Evolutionary conservation across 37 sponge, comb jelly and placozoan species (phyloP).

Genomic region (Halisarca cf. caerulea): DNA sequence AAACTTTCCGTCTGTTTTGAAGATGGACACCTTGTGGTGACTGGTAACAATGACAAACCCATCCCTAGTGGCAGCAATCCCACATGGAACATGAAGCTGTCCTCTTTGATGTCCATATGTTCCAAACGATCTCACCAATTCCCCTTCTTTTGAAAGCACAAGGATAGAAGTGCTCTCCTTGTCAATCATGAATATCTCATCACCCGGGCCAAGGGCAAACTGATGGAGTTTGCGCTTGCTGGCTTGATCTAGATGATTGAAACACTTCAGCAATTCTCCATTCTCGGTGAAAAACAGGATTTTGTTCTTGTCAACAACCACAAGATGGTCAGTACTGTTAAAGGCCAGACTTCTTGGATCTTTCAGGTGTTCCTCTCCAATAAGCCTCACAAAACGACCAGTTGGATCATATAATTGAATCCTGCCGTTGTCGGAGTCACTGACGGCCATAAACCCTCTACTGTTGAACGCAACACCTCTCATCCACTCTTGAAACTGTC

Average conservation of each 20-base stretch:
- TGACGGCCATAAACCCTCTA: not conserved
- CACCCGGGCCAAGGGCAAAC: not conserved
- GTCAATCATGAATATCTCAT: not conserved
- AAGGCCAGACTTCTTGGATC: slow-evolving; percentile 2
- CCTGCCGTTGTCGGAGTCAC: slow-evolving; percentile 8
- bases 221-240: not conserved
- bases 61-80: not conserved
- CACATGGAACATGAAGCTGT: not conserved
- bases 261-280: not conserved
- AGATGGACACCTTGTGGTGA: slow-evolving; percentile 20
- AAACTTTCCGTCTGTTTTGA: slow-evolving; percentile 4
- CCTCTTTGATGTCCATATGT: slow-evolving; percentile 1
- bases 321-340: not conserved
- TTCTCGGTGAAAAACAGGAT: not conserved
- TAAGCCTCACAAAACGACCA: not conserved
- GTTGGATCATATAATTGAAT: not conserved
- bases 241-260: not conserved
- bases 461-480: slow-evolving; percentile 10
- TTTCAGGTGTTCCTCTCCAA: not conserved
- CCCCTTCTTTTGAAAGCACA: not conserved
- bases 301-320: not conserved
- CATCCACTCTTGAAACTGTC: slow-evolving; percentile 27
- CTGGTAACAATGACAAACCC: not conserved
- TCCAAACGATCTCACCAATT: not conserved
- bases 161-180: not conserved